phyloP scores from a whole-genome alignment of 2,888 invertebrate genomes.

The Drosophila rubida region DNA sequence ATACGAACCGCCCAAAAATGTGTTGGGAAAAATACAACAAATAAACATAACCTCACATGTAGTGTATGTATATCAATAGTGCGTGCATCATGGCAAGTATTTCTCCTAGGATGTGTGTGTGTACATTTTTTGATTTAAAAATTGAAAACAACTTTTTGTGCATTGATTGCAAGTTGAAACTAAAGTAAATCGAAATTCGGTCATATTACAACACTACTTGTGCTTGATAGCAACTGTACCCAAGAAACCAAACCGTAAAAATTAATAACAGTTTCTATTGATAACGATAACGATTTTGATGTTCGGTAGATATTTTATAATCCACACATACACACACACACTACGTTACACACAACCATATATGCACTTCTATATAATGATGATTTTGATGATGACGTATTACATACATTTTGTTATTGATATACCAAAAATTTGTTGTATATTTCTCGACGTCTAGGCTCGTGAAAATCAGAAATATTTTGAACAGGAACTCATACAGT shows the following conservation, averaged over 20 bases:
- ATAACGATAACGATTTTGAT: conserved; percentile 33
- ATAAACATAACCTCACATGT: conserved; percentile 33
- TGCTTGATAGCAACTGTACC: conserved; percentile 44
- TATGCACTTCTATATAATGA: conserved; percentile 13
- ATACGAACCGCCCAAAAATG: conserved; percentile 28
- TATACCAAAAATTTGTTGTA: conserved; percentile 63
- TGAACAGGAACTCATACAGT: conserved; percentile 82
- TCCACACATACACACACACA: conserved; percentile 19
- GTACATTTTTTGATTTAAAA: conserved; percentile 78
- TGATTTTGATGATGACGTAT: conserved; percentile 22
- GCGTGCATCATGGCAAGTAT: conserved; percentile 55
- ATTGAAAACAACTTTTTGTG: conserved; percentile 85
- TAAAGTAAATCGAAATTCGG: conserved; percentile 25
- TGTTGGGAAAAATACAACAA: conserved; percentile 60
- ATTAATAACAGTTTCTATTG: conserved; percentile 21
- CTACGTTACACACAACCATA: conserved; percentile 32
- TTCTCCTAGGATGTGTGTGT: conserved; percentile 66
- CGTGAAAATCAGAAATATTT: conserved; percentile 82
- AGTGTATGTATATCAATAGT: conserved; percentile 61
- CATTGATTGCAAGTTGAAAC: conserved; percentile 76
- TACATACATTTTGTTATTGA: conserved; percentile 37
- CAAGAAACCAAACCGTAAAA: conserved; percentile 23
- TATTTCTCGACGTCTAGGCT: conserved; percentile 82
- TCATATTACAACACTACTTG: conserved; percentile 46
- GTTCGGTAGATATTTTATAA: conserved; percentile 84